Base-by-base conservation (phyloP, 1,140 invertebrate species). In the Drosophila willistoni region DNA sequence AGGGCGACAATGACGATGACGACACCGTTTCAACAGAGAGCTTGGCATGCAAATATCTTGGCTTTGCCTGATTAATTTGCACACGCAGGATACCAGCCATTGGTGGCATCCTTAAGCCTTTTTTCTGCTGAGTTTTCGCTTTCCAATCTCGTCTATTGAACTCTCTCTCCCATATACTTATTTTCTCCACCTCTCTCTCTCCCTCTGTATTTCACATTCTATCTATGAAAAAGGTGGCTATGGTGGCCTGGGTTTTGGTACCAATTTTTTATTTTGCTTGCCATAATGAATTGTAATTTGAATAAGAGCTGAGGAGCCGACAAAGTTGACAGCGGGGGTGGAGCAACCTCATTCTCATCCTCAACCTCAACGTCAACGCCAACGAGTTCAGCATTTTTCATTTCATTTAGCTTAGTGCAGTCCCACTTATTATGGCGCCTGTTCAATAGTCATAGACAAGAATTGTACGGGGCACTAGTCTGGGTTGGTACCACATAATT, bases 71-170 rank as follows among this genome's bases (percentile, higher is more conserved):
- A 89, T 89, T 89, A 89, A 89, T 89, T 89, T 62, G 85, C 84
- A 84, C 84, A 87, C 84, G 80, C 84, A 73, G 84, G 77, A 84
- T 83, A 74, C 84, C 71, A 55, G 39, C 36, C 60, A 29, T 29
- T 51, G 36, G 59, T 44, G 44, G 71, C 77, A 67, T 82, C 70
- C 69, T 73, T 89, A 89, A 89, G 84, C 84, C 84, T 89, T 89
- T 89, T 47, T 78, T 84, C 68, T 89, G 84, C 84, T 89, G 84
- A 89, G 80, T 89, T 54, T 78, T 84, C 68, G 73, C 85, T 89
- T 89, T 89, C 77, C 84, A 89, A 90, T 89, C 77, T 83, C 69
- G 69, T 68, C 80, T 87, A 87, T 87, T 87, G 84, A 87, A 89
- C 83, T 69, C 67, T 25, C 19, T 42, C 10, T 34, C 44, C 10